Conservation (phyloP, 1,140 invertebrate genomes). For the Augochlora pura region DNA sequence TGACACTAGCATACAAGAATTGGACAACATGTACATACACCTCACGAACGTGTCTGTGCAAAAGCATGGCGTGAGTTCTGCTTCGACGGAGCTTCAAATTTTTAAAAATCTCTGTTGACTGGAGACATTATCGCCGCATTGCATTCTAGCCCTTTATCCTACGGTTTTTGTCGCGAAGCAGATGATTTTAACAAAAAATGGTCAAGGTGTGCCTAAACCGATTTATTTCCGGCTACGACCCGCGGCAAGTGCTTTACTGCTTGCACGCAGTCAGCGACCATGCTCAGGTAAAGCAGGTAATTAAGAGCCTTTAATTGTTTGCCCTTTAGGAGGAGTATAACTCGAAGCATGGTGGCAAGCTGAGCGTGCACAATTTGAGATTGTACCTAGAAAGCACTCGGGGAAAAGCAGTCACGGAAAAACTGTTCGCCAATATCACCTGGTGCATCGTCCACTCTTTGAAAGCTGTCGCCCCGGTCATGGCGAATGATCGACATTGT, state of each 20-base stretch:
- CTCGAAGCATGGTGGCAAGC: conserved; percentile 95
- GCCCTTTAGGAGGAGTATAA: conserved; percentile 93
- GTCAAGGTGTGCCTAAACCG: too few species aligned
- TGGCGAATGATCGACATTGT: conserved; percentile 89
- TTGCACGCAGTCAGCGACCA: too few species aligned
- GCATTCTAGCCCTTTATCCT: too few species aligned
- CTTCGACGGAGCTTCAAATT: too few species aligned
- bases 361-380: conserved; percentile 94
- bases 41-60: conserved; percentile 94
- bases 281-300: too few species aligned
- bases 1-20: conserved; percentile 85
- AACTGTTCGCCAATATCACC: conserved; percentile 90
- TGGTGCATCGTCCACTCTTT: conserved; percentile 94
- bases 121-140: too few species aligned
- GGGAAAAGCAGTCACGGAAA: conserved; percentile 92
- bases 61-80: conserved; percentile 87
- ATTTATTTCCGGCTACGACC: too few species aligned
- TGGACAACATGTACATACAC: conserved; percentile 93
- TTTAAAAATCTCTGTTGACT: too few species aligned
- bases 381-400: conserved; percentile 94
- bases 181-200: too few species aligned
- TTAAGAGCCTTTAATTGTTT: too few species aligned
- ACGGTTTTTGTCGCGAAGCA: too few species aligned
- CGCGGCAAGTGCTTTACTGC: too few species aligned
- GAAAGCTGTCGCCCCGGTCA: conserved; percentile 88